These are phyloP conservation scores for Scaptomyza parva DNA, from an alignment of 2,888 invertebrate species.

Conservation along the genomic window DNA sequence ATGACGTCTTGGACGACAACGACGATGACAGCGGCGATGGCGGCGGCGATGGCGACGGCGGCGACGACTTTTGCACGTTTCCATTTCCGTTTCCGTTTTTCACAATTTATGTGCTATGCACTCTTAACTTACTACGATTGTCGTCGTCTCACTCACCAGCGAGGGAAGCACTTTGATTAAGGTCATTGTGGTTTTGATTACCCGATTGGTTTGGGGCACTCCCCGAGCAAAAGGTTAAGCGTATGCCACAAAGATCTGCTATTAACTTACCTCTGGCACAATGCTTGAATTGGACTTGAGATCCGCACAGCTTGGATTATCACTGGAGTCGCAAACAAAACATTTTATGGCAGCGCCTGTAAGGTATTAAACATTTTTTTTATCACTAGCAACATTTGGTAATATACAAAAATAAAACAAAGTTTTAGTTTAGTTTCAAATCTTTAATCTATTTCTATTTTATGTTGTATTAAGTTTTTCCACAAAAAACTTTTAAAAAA, in stretches of 20 bases:
- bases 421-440: too few species aligned
- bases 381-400: background rate
- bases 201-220: constrained; percentile 7
- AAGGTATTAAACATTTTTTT: constrained; percentile 34
- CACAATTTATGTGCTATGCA: constrained; percentile 53
- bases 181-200: constrained; percentile 53
- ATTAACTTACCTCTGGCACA: constrained; percentile 80
- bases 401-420: too few species aligned
- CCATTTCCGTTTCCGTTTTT: constrained; percentile 66
- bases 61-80: constrained; percentile 67
- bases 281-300: constrained; percentile 80
- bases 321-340: constrained; percentile 86
- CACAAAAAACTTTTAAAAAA: too few species aligned
- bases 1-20: constrained; percentile 43
- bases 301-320: constrained; percentile 86
- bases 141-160: constrained; percentile 9
- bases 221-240: constrained; percentile 44
- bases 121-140: constrained; percentile 46
- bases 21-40: constrained; percentile 24
- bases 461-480: background rate
- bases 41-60: too few species aligned
- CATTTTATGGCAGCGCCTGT: constrained; percentile 85
- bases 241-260: constrained; percentile 5
- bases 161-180: constrained; percentile 50
- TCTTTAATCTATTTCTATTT: too few species aligned